Evolutionary conservation across 1,140 invertebrate species (phyloP), one percentile per base, ranked within the genome.

Genomic region (Zaprionus kolodkinae): DNA sequence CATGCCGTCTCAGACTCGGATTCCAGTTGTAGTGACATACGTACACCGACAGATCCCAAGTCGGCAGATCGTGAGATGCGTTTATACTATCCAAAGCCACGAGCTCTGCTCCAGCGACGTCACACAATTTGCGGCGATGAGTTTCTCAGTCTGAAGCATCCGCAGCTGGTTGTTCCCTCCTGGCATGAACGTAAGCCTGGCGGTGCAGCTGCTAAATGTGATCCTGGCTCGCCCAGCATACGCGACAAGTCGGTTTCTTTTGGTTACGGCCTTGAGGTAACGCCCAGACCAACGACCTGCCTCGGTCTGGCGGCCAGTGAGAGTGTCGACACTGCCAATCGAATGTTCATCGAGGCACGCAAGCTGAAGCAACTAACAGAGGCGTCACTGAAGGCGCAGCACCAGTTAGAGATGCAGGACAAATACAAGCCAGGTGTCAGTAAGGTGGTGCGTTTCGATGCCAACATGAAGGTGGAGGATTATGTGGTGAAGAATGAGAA

Each of bases 121-220:
- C 97, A 97, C 57, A 98, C 97, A 6, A 97, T 98, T 77, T 97
- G 97, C 78, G 97, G 97, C 7, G 77, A 91, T 69, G 88, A 92
- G 45, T 81, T 90, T 45, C 59, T 75, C 7, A 78, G 70, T n/a
- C 66, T 79, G 5, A 87, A 90, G 35, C 79, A 87, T 60, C 79
- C 86, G 9, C 74, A 89, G 48, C 48, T 78, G 60, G 87, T 87
- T 10, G 71, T 88, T 2, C 77, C 82, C 7, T 78, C 81, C 0
- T 92, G 87, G 88, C 81, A 92, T 35, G 85, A 92, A 48, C 75
- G 76, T 9, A 92, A 90, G n/a, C 70, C 87, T 1, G 79, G 43
- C 35, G 33, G 30, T n/a, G 57, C 61, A 3, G 52, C 65, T 6
- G 86, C 81, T 21, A 87, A 75, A 35, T 78, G 84, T 68, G 92